These are phyloP conservation scores for Panopea generosa DNA, from an alignment of 2,888 invertebrate species.

Conservation along the genomic window DNA sequence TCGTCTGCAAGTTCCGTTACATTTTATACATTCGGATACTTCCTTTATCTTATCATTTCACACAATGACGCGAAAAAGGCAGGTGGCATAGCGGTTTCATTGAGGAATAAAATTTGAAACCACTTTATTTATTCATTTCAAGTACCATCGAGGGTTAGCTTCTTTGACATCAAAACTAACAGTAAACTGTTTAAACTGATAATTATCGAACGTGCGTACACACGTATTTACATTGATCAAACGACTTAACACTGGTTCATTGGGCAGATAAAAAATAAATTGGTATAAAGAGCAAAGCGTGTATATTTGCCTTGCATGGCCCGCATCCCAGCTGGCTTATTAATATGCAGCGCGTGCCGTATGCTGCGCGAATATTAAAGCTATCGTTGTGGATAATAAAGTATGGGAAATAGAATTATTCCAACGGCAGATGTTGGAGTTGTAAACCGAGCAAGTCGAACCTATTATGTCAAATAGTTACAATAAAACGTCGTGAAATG, in stretches of 20 bases:
- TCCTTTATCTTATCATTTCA: constrained; percentile 22
- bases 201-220: constrained; percentile 13
- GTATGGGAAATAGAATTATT: too few relatives aligned
- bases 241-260: constrained; percentile 21
- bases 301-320: too few relatives aligned
- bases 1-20: constrained; percentile 9
- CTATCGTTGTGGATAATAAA: too few relatives aligned
- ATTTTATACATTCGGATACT: constrained; percentile 17
- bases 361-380: too few relatives aligned
- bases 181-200: constrained; percentile 20
- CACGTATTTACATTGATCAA: constrained; percentile 17
- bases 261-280: constrained; percentile 12
- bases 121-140: constrained; percentile 29
- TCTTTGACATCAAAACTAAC: constrained; percentile 35
- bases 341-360: too few relatives aligned
- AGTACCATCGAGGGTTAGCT: constrained; percentile 22
- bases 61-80: constrained; percentile 37
- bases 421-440: too few relatives aligned
- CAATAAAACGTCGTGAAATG: too few relatives aligned
- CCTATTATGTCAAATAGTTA: too few relatives aligned
- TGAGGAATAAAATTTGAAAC: constrained; percentile 2
- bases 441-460: too few relatives aligned
- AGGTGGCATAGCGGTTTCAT: constrained; percentile 33
- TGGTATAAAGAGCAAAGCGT: background rate
- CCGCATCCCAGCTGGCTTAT: too few relatives aligned